A percentile compares a stretch with the other conserved stretches of the same genome.
Conservation (phyloP, 2,113 vertebrate genomes). For the Sorex araneus region DNA sequence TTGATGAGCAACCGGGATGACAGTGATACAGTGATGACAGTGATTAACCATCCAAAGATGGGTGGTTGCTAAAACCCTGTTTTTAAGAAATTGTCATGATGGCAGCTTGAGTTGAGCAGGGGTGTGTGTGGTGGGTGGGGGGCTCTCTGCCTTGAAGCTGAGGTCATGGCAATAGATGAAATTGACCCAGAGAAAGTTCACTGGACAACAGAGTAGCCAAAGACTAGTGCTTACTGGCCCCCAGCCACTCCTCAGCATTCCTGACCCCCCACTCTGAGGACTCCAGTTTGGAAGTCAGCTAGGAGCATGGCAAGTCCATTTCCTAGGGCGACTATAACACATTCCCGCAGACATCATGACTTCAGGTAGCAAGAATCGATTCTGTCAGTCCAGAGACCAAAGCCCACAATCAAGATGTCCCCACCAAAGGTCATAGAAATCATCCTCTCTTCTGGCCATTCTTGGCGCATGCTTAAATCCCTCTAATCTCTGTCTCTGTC, state of each 20-base stretch:
- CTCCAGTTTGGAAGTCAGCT: background rate
- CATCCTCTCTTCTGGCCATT: background rate
- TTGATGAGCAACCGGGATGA: too few species aligned
- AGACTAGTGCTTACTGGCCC: accelerated
- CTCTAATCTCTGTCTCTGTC: accelerated
- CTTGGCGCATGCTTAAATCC: accelerated
- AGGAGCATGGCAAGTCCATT: background rate
- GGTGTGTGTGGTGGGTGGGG: too few species aligned
- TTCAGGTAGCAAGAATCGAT: background rate
- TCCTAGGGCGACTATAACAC: background rate
- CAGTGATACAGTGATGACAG: too few species aligned
- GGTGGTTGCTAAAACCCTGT: background rate
- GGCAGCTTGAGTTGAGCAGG: background rate
- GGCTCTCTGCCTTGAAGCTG: background rate
- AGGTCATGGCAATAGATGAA: background rate
- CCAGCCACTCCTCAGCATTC: background rate
- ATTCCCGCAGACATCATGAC: background rate
- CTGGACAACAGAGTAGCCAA: background rate
- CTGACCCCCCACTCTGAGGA: background rate
- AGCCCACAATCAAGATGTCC: background rate
- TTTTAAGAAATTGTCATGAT: accelerated
- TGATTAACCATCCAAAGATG: too few species aligned
- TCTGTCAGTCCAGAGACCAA: background rate
- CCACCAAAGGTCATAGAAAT: too few species aligned
- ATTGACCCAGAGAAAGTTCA: background rate